A percentile compares a stretch with the other conserved stretches of the same genome.
Conservation (phyloP, 2,797 vertebrate species). For the Helarctos malayanus region DNA sequence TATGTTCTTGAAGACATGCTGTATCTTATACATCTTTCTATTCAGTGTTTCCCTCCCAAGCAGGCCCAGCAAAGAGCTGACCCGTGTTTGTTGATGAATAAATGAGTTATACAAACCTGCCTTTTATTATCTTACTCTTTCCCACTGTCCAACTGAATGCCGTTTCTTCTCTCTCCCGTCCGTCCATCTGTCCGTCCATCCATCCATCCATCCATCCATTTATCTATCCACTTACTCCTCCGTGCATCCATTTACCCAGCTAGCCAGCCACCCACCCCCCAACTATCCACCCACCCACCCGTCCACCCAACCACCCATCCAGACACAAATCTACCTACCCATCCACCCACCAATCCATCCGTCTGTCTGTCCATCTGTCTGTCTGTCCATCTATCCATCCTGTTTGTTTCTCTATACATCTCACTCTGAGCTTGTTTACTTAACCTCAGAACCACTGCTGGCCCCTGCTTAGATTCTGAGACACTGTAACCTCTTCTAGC, state of each 20-base stretch:
- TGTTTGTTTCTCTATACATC: not conserved
- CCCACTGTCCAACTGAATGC: not conserved
- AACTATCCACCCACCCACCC: not conserved
- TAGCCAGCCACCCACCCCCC: too few species aligned
- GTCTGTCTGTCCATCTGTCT: too few species aligned
- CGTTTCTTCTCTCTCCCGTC: not conserved
- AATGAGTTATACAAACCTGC: not conserved
- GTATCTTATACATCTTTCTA: not conserved
- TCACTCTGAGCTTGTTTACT: not conserved
- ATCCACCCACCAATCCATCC: too few species aligned
- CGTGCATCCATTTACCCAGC: rapidly evolving
- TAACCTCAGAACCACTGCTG: not conserved
- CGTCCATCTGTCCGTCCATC: not conserved
- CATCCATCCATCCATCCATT: not conserved
- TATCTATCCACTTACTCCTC: too few species aligned
- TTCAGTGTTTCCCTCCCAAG: not conserved
- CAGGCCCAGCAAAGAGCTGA: not conserved
- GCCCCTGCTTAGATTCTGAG: not conserved
- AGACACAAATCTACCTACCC: not conserved
- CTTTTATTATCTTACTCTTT: not conserved
- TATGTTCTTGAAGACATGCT: not conserved
- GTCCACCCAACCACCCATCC: too few species aligned
- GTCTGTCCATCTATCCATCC: not conserved
- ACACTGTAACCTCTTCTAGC: not conserved
- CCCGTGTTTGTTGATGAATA: not conserved